A percentile compares a stretch with the other conserved stretches of the same genome.
Conservation (phyloP, 2,888 invertebrate genomes). For the Shargacucullia verbasci region DNA sequence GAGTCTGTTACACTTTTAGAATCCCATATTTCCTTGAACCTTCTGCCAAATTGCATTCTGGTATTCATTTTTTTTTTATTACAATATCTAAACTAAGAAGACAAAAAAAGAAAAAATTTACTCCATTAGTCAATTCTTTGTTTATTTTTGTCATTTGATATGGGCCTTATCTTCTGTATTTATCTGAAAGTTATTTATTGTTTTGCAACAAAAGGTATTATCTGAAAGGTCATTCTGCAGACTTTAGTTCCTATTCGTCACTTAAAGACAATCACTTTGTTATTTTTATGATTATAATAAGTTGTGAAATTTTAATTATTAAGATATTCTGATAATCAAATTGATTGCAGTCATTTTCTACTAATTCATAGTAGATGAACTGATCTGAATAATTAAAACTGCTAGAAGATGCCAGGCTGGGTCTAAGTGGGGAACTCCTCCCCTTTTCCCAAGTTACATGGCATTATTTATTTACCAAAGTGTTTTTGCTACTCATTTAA, state of each 20-base stretch:
- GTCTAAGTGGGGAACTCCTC: no score
- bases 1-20: no score
- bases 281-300: not conserved
- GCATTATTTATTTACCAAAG: no score
- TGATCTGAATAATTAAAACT: no score
- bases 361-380: no score
- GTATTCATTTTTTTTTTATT: no score
- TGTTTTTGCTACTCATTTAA: no score
- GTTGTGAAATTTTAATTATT: not conserved
- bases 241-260: conserved; percentile 16
- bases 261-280: conserved; percentile 24
- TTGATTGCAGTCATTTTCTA: no score
- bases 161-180: conserved; percentile 46
- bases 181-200: conserved; percentile 43
- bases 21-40: no score
- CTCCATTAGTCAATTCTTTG: conserved; percentile 36
- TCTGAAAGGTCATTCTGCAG: conserved; percentile 29
- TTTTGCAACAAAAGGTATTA: conserved; percentile 29
- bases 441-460: no score
- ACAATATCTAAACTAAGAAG: not conserved
- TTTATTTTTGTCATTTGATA: conserved; percentile 49
- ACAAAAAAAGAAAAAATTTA: not conserved
- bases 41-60: not conserved
- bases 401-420: no score
- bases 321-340: no score